Evolutionary conservation across 1,140 invertebrate genomes (phyloP), one percentile per base, ranked within the genome.

Genomic region (Helicoverpa armigera): DNA sequence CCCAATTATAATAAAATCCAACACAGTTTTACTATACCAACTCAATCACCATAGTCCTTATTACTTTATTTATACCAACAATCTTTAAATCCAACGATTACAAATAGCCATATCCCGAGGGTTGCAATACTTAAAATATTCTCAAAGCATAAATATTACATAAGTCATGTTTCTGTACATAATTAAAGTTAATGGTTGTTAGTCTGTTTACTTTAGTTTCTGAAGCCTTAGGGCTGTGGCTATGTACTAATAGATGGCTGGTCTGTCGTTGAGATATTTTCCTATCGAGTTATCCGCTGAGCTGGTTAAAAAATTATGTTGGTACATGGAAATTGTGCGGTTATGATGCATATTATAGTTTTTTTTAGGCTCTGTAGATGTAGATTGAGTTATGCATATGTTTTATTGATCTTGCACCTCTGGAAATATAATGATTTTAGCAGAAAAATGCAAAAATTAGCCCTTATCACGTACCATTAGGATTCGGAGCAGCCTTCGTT

Each of bases 171-270:
- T 29, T 16, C 13, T 31, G 69, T 72, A 72, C 69, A 72, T 72
- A 72, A 72, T 72, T 53, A 72, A 54, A 54, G 18, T 53, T 72
- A 72, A 72, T 72, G 48, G 48, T 53, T 72, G 63, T 54, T 29
- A 16, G 5, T 29, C 13, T 70, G 69, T 72, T 72, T 72, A 53
- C 69, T 72, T 72, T 23, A 53, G 69, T 5, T 23, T 43, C 69
- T 72, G 50, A n/a, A 3, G 50, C 12, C 69, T 13, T 31, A 3
- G 7, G 48, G 48, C 35, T 48, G 11, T n/a, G 23, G 50, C 35
- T 14, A n/a, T 54, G 65, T 51, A 53, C 50, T 72, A 72, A 72
- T 72, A 31, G 5, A 72, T 54, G 23, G 23, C 1, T 53, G 35
- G 35, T 18, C 12, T 73, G 29, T 73, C 53, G n/a, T 18, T 43